Evolutionary conservation across 1,140 invertebrate genomes (phyloP).

Genomic region (Achroia grisella): DNA sequence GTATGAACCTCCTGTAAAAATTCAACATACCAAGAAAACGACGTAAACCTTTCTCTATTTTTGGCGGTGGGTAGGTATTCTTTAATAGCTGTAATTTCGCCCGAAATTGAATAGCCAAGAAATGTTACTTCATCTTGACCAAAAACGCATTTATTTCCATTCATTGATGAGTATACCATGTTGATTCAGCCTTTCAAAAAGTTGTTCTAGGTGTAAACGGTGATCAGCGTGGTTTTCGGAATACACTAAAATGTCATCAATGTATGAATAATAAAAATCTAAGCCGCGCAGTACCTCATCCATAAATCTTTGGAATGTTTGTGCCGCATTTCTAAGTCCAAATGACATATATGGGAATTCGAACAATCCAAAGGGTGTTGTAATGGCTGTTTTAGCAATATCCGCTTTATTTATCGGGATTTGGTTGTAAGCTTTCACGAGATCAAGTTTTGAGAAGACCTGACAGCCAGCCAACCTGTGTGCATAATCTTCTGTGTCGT

Average conservation of each 20-base stretch:
- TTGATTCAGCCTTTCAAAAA: neutral
- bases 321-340: conserved; percentile 27
- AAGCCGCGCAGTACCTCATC: neutral
- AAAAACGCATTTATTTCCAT: neutral
- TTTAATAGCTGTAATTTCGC: too few relatives aligned
- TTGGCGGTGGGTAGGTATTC: too few relatives aligned
- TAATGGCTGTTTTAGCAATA: conserved; percentile 45
- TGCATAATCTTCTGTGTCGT: conserved; percentile 14
- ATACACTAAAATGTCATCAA: neutral
- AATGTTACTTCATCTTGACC: too few relatives aligned
- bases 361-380: conserved; percentile 41
- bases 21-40: too few relatives aligned
- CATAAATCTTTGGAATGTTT: conserved; percentile 3
- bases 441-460: conserved; percentile 2
- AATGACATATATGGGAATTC: conserved; percentile 29
- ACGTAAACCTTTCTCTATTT: too few relatives aligned
- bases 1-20: too few relatives aligned
- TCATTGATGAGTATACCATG: neutral
- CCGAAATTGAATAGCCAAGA: too few relatives aligned
- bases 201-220: neutral
- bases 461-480: neutral
- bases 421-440: conserved; percentile 5
- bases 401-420: neutral
- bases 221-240: neutral
- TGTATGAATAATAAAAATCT: neutral